A percentile compares a stretch with the other conserved stretches of the same genome.
These are phyloP conservation scores for Litocranius walleri DNA, from an alignment of 2,113 vertebrate genomes.

Conservation along the genomic window DNA sequence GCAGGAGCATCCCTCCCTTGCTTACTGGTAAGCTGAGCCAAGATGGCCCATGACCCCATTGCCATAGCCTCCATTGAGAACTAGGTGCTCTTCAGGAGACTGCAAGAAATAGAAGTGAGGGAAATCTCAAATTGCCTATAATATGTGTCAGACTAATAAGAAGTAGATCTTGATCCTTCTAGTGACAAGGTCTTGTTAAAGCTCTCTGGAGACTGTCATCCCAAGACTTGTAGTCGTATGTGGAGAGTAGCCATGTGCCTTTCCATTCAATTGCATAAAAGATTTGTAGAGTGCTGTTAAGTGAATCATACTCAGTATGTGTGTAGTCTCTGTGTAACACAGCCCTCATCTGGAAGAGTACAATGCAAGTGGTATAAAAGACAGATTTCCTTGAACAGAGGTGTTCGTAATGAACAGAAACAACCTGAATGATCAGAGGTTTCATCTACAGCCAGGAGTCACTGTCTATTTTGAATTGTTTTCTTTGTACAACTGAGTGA, in stretches of 20 bases:
- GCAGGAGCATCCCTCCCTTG: slow-evolving; percentile 94
- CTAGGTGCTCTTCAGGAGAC: not conserved
- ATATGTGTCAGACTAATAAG: not conserved
- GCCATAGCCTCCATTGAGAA: not conserved
- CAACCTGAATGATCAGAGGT: not conserved
- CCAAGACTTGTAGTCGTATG: not conserved
- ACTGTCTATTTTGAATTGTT: not conserved
- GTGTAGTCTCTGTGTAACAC: not conserved
- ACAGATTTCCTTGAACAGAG: not conserved
- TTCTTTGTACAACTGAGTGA: not conserved
- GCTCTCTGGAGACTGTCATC: not conserved
- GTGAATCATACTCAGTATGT: not conserved
- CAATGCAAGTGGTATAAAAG: not conserved
- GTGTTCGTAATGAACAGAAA: not conserved
- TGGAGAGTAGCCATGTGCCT: not conserved
- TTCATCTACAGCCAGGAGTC: not conserved
- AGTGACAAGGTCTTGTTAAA: not conserved
- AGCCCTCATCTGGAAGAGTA: not conserved
- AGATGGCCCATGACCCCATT: not conserved
- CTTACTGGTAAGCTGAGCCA: slow-evolving; percentile 89
- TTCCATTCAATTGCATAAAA: not conserved
- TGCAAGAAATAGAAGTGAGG: not conserved
- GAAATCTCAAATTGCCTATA: not conserved
- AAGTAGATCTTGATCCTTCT: not conserved
- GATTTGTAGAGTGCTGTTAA: not conserved